Conservation (phyloP, 1,140 invertebrate genomes). For the Anthonomus grandis region DNA sequence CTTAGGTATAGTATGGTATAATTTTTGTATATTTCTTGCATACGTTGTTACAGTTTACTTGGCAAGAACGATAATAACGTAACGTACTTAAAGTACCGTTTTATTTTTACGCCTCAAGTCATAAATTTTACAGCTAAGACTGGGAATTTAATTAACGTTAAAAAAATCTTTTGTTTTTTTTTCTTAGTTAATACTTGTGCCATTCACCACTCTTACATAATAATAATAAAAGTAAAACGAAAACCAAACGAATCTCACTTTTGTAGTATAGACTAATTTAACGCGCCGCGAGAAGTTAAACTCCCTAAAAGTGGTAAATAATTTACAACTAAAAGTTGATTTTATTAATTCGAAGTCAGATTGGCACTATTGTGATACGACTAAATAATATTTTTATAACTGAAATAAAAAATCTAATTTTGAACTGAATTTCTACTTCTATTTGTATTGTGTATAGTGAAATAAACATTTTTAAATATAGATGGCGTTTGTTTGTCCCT, state of each 20-base stretch:
- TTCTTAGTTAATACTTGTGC: slow-evolving; percentile 31
- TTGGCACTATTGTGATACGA: slow-evolving; percentile 29
- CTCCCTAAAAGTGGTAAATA: too few relatives aligned
- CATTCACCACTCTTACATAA: slow-evolving; percentile 32
- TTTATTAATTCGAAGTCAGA: not conserved
- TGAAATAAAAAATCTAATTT: slow-evolving; percentile 18
- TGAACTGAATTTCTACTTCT: slow-evolving; percentile 22
- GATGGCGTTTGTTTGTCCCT: too few relatives aligned
- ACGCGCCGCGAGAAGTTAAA: not conserved
- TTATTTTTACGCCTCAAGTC: not conserved
- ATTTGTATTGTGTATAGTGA: slow-evolving; percentile 28
- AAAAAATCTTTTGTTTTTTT: too few relatives aligned
- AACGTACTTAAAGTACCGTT: not conserved
- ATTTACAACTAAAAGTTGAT: not conserved
- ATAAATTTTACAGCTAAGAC: too few relatives aligned
- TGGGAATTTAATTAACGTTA: too few relatives aligned
- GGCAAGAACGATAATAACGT: too few relatives aligned
- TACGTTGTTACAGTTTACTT: slow-evolving; percentile 4
- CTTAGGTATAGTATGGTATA: slow-evolving; percentile 32
- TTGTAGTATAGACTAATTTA: slow-evolving; percentile 3
- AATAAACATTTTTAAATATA: too few relatives aligned
- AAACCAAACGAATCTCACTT: slow-evolving; percentile 24
- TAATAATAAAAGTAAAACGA: slow-evolving; percentile 1
- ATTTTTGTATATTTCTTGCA: slow-evolving; percentile 14
- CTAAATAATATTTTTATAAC: slow-evolving; percentile 26